phyloP scores from a whole-genome alignment of 1,140 invertebrate species.

The Aphaenogaster ashmeadi region DNA sequence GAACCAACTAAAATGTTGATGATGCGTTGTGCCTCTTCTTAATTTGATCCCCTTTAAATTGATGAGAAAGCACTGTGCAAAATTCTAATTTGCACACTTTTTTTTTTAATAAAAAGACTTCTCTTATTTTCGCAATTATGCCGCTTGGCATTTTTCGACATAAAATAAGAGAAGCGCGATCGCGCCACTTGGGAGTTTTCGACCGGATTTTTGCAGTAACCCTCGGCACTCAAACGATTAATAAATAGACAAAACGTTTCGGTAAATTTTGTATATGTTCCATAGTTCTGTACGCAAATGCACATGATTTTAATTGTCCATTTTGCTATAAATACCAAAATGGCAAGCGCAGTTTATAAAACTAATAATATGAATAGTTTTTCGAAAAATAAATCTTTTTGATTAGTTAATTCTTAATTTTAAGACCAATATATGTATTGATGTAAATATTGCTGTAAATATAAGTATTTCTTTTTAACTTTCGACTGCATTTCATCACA shows the following conservation, averaged over 20 bases:
- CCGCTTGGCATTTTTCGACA: too few relatives aligned
- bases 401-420: slow-evolving; percentile 9
- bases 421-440: neutral
- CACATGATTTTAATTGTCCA: neutral
- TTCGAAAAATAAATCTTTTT: neutral
- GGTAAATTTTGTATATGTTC: slow-evolving; percentile 60
- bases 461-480: neutral
- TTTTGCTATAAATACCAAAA: slow-evolving; percentile 19
- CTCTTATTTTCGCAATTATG: too few relatives aligned
- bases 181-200: too few relatives aligned
- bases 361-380: neutral
- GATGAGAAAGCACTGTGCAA: too few relatives aligned
- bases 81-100: too few relatives aligned
- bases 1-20: too few relatives aligned
- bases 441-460: too few relatives aligned
- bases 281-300: neutral
- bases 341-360: neutral
- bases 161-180: too few relatives aligned
- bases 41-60: too few relatives aligned
- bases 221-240: neutral
- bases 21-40: too few relatives aligned
- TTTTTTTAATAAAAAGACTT: too few relatives aligned
- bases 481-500: neutral
- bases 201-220: too few relatives aligned
- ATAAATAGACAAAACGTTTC: slow-evolving; percentile 69